Base-by-base conservation (phyloP, 2,797 vertebrate genomes). In the Ctenosaura bakeri region DNA sequence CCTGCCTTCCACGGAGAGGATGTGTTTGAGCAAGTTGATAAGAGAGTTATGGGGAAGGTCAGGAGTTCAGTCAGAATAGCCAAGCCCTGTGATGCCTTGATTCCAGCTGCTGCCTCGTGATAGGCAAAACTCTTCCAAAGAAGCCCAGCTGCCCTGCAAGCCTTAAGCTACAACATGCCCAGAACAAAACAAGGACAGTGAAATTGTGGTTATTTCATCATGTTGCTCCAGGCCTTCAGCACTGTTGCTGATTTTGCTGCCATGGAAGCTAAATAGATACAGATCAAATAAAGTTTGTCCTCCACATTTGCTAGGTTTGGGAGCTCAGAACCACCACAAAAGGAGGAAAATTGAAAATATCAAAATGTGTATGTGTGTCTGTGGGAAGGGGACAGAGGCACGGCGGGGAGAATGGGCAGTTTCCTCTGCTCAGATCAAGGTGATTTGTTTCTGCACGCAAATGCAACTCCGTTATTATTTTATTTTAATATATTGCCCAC, bases 21-120 rank as follows among this genome's bases (percentile, higher is more conserved):
- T 69, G 42, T 16, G 64, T 38, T 66, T 87, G 32, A 87, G 42
- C 42, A 13, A 8, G 20, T 29, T 35, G 76, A 64, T n/a, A 86
- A 62, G 35, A 77, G 35, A 29, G 38, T 62, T 42, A 62, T 29
- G 54, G 26, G 54, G 83, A 69, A 86, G 54, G 73, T 77, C 54
- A 46, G 87, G 52, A 74, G 87, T 74, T 74, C 69, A 62, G 79
- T 52, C 52, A 50, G 29, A 42, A 56, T 4, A 73, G 38, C 42
- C 1, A 38, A 2, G 29, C 16, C 87, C 6, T 74, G 26, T n/a
- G 69, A 83, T 8, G 54, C 18, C 35, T 59, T 9, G 29, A 12
- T 16, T 81, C 35, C 79, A 88, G 87, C 64, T 32, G n/a, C 35
- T 46, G 79, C n/a, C 87, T 59, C 76, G 80, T 46, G 80, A 74